Evolutionary conservation across 2,113 vertebrate genomes (phyloP), one percentile per base, ranked within the genome.

Genomic region (Numida meleagris): DNA sequence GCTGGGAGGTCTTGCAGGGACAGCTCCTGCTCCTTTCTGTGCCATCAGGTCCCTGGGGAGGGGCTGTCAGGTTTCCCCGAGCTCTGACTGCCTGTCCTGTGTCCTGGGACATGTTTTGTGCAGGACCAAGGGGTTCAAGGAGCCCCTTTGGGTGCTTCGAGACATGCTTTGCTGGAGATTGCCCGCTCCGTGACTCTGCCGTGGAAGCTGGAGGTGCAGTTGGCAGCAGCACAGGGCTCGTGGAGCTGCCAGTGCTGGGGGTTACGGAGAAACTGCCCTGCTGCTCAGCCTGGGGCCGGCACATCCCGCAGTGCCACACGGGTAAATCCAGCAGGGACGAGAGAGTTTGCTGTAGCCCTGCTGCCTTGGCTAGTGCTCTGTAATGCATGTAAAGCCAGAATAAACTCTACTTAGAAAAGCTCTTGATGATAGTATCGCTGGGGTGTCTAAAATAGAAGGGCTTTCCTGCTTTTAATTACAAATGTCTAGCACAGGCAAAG

Each of bases 401-500:
- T 53, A 65, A 86, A 53, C 70, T 62, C 6, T 5, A 12, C 29
- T 51, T 67, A 45, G 3, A 43, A 43, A 36, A 86, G 7, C 0
- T 0, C 61, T 67, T 8, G 13, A 12, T 74, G 73, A 78, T 36
- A 27, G 40, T 34, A 10, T 19, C 0, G 0, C 75, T 25, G 50
- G 17, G 51, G 51, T 2, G 1, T 88, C 80, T 67, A 3, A 88
- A 86, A 77, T 10, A 94, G 80, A 86, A 92, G 46, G 63, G 63
- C 68, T 91, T 93, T 79, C 36, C 70, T 65, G 86, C 88, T 88
- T 91, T 82, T 34, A 43, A 79, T 62, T 68, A 65, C 78, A 42
- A 67, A 6, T 21, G 63, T 86, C 23, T 57, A 65, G 68, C 38
- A 7, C 3, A 68, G 57, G 23, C 50, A 33, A 31, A 75, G 57